A percentile compares a stretch with the other conserved stretches of the same genome.
These are phyloP conservation scores for Pediacus dermestoides DNA, from an alignment of 2,888 invertebrate species.

Conservation along the genomic window DNA sequence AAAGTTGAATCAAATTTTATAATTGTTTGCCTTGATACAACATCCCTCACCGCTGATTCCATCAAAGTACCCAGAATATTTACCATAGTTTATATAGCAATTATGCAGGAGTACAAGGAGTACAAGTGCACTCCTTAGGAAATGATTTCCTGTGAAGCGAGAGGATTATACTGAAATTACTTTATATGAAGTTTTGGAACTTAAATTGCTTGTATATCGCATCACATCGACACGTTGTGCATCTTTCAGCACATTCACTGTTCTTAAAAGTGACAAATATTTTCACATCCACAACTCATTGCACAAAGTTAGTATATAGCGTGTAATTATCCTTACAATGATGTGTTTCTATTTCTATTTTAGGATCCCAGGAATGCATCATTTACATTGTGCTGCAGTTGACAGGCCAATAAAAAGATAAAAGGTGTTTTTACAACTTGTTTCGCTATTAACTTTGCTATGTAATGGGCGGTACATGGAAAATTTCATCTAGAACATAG, in stretches of 20 bases:
- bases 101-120: neutral
- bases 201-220: conserved; percentile 32
- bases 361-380: no score
- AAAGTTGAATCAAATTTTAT: no score
- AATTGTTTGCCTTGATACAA: no score
- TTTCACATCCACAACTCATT: neutral
- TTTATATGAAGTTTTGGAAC: conserved; percentile 31
- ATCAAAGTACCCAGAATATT: no score
- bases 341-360: neutral
- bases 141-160: conserved; percentile 28
- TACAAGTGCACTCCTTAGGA: conserved; percentile 4
- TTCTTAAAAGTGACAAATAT: conserved; percentile 6
- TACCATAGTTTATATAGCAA: conserved; percentile 9
- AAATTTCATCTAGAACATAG: no score
- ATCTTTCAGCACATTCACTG: neutral
- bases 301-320: no score
- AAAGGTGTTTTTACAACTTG: conserved; percentile 7
- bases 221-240: conserved; percentile 18
- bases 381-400: conserved; percentile 3
- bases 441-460: conserved; percentile 4
- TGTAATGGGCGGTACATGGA: no score
- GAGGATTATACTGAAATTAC: conserved; percentile 30
- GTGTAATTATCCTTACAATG: conserved; percentile 3
- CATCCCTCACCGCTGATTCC: no score
- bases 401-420: conserved; percentile 9